Evolutionary conservation across 1,140 invertebrate species (phyloP).

Genomic region (Matsumurasca onukii): DNA sequence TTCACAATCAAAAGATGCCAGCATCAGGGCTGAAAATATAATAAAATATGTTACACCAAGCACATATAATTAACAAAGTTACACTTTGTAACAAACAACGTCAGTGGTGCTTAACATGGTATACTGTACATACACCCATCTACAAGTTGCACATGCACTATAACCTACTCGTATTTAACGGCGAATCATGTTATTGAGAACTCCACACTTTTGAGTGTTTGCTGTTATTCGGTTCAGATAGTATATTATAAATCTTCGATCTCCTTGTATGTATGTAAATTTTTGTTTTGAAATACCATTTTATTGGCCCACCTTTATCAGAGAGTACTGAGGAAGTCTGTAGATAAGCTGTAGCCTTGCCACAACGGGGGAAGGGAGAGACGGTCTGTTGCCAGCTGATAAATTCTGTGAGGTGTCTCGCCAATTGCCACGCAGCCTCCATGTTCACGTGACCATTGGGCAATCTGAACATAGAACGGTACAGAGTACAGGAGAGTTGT

Average conservation of each 20-base stretch:
- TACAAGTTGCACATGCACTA: background rate
- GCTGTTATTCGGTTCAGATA: background rate
- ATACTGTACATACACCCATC: background rate
- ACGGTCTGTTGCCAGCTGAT: conserved; percentile 69
- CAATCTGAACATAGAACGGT: conserved; percentile 36
- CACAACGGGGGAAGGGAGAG: conserved; percentile 33
- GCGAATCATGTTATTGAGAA: background rate
- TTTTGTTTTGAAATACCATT: background rate
- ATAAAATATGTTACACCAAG: conserved; percentile 19
- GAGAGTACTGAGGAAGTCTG: conserved; percentile 70
- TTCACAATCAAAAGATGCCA: conserved; percentile 86
- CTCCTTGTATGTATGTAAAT: background rate
- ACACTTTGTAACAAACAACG: background rate
- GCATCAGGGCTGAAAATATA: conserved; percentile 59
- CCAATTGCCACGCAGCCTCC: conserved; percentile 68
- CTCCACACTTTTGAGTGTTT: background rate
- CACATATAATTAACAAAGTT: background rate
- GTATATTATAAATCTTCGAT: background rate
- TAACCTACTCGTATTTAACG: background rate
- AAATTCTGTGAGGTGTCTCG: conserved; percentile 66
- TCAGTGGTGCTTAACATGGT: background rate
- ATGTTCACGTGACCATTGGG: conserved; percentile 67
- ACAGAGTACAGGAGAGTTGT: conserved; percentile 6
- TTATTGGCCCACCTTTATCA: conserved; percentile 65
- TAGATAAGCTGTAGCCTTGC: conserved; percentile 36